A percentile compares a stretch with the other conserved stretches of the same genome.
phyloP scores from a whole-genome alignment of 2,797 vertebrate species.

The Pelobates cultripes region DNA sequence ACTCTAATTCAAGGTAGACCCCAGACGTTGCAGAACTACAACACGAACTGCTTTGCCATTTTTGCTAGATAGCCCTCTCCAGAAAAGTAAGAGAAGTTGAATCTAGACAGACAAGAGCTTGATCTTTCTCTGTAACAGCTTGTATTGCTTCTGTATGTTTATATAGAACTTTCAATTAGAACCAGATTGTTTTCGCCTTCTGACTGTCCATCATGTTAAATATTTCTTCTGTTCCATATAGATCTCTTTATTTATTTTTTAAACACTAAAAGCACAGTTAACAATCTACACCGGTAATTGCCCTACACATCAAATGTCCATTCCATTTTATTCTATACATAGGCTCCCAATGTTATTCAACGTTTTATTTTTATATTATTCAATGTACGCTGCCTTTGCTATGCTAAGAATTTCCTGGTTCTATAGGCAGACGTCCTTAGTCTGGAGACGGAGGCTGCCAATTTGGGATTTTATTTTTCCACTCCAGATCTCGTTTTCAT shows the following conservation, averaged over 20 bases:
- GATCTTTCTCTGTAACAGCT: conserved; percentile 2
- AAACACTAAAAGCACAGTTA: too few relatives aligned
- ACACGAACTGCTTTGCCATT: too few relatives aligned
- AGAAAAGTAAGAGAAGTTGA: neutral
- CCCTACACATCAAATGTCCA: too few relatives aligned
- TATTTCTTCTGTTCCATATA: neutral
- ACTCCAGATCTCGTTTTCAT: neutral
- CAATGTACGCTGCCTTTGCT: neutral
- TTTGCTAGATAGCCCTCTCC: too few relatives aligned
- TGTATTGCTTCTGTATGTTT: conserved; percentile 11
- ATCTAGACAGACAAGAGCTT: neutral
- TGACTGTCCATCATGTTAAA: conserved; percentile 19
- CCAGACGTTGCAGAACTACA: too few relatives aligned
- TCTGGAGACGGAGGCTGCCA: conserved; percentile 13
- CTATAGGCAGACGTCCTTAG: conserved; percentile 4
- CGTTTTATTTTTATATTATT: neutral
- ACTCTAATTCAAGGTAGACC: too few relatives aligned
- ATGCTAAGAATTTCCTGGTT: conserved; percentile 31
- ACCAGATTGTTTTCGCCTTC: conserved; percentile 24
- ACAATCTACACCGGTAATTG: too few relatives aligned
- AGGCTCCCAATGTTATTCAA: too few relatives aligned
- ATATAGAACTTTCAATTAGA: conserved; percentile 15
- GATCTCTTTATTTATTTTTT: too few relatives aligned
- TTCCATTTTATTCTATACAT: neutral
- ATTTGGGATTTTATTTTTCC: neutral